Conservation (phyloP, 2,888 invertebrate genomes). For the Oscheius sp. region DNA sequence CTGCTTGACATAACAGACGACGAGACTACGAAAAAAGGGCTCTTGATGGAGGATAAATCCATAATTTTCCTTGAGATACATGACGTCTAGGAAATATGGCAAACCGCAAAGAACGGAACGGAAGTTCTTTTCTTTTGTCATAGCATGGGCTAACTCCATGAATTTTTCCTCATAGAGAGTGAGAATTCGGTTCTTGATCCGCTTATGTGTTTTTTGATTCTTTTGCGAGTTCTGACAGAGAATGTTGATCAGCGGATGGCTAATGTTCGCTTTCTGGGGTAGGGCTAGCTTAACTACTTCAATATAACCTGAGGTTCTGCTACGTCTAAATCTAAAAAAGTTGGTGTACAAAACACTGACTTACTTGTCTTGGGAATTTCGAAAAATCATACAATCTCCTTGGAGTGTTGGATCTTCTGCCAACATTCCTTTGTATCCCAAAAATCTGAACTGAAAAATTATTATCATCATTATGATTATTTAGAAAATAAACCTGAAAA, state of each 20-base stretch:
- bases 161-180: not conserved
- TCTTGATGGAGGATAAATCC: conserved; percentile 3
- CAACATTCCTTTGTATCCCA: conserved; percentile 8
- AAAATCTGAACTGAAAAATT: not conserved
- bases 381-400: not conserved
- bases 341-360: not conserved
- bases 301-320: not conserved
- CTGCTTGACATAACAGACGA: not conserved
- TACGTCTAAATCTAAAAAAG: not conserved
- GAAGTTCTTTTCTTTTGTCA: not conserved
- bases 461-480: not conserved
- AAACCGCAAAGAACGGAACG: not conserved
- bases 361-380: conserved; percentile 1
- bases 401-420: not conserved
- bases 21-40: not conserved
- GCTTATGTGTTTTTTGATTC: not conserved
- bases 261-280: not conserved
- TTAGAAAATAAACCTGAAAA: not conserved
- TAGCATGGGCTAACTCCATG: not conserved
- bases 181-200: not conserved
- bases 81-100: not conserved
- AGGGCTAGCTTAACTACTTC: not conserved
- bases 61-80: not conserved
- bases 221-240: not conserved
- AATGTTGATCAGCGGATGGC: not conserved